These are phyloP conservation scores for Coregonus suidteri DNA, from an alignment of 2,797 vertebrate species.

Conservation along the genomic window DNA sequence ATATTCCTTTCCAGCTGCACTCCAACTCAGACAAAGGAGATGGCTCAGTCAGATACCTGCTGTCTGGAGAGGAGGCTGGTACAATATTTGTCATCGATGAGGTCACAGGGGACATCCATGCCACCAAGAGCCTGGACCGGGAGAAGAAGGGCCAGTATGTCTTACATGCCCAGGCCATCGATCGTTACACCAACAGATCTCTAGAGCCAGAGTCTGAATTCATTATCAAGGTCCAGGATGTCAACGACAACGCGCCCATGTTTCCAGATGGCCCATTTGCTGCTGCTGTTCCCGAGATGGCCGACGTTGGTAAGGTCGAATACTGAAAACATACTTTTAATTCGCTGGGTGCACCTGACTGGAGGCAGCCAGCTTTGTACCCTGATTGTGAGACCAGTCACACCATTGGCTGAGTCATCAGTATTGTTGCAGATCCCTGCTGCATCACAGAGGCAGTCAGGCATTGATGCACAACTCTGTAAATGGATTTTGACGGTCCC, in stretches of 20 bases:
- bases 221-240: conserved; percentile 95
- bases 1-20: conserved; percentile 78
- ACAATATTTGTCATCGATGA: conserved; percentile 91
- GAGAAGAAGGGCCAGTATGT: conserved; percentile 92
- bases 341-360: neutral
- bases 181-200: conserved; percentile 85
- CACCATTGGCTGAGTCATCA: conserved; percentile 20
- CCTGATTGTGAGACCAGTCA: neutral
- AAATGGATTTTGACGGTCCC: conserved; percentile 6
- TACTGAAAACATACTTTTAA: neutral
- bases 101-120: conserved; percentile 89
- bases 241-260: conserved; percentile 92
- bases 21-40: conserved; percentile 96
- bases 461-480: conserved; percentile 12
- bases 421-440: neutral
- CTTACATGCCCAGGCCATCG: conserved; percentile 87
- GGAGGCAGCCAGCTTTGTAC: neutral
- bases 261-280: conserved; percentile 87
- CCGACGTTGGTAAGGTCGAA: conserved; percentile 85
- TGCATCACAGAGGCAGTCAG: neutral
- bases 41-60: conserved; percentile 90
- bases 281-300: conserved; percentile 90
- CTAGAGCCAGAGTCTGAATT: conserved; percentile 92
- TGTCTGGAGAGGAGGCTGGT: conserved; percentile 91
- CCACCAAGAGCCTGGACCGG: conserved; percentile 87